Evolutionary conservation across 35 echinoderm and acorn worm species (phyloP), one percentile per base, ranked within the genome.

Genomic region (Apostichopus californicus): DNA sequence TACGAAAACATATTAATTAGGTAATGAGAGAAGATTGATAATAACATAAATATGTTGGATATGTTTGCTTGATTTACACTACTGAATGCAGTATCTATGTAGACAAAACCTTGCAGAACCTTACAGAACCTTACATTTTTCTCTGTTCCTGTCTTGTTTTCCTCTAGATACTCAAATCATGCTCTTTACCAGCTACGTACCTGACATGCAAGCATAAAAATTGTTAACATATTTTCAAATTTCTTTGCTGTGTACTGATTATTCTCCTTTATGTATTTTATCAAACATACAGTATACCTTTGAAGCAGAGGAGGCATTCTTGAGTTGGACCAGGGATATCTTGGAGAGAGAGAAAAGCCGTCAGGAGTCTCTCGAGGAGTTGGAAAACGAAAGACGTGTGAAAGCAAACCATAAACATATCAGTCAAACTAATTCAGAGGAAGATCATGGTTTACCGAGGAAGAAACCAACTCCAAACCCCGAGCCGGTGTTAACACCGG

Each of bases 291-390:
- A 93, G 92, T 93, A 93, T 58, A 12, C 57, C 55, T 93, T 93
- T 79, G 92, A 88, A 87, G 54, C 72, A 9, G 92, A 93, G 70
- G 73, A 93, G 20, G 10, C 60, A 72, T 77, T 93, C 80, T 54
- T 93, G 18, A n/a, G 68, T 6, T 87, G 84, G 84, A 87, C 73
- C 9, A 46, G 71, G n/a, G 92, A 93, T 28, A 87, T 86, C 11
- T 11, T 55, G 46, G 71, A 83, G 54, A 54, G 77, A 53, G 70
- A 87, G 18, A 81, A 78, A 86, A n/a, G 77, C 22, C 80, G 46
- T 55, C 80, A 55, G 4, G 55, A 57, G 80, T 55, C 20, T 55
- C 57, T 52, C 14, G 86, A 89, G 24, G 18, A 66, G 57, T 58
- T 58, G 55, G 24, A 60, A 91, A 91, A 80, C 61, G 79, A 92